A percentile compares a stretch with the other conserved stretches of the same genome.
These are phyloP conservation scores for Ceratina japonica DNA, from an alignment of 1,140 invertebrate species.

Conservation along the genomic window DNA sequence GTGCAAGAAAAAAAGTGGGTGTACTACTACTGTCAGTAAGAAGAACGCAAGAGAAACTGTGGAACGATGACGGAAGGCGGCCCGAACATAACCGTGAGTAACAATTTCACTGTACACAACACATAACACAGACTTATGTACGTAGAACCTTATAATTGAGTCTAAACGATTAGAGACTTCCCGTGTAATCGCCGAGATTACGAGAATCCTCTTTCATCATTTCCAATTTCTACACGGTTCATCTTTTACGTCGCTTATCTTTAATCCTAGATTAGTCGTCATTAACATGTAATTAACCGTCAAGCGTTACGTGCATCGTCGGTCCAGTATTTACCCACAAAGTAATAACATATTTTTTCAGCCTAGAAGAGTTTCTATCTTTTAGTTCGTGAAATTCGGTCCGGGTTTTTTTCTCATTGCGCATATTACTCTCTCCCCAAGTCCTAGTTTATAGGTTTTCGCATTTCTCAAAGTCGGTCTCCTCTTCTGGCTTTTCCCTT, in stretches of 20 bases:
- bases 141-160: background rate
- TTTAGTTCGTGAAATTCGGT: background rate
- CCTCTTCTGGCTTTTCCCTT: background rate
- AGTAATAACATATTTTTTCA: no score
- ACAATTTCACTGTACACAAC: background rate
- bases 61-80: constrained; percentile 43
- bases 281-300: no score
- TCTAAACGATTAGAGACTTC: background rate
- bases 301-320: no score
- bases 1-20: constrained; percentile 43
- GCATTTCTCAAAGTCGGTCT: background rate
- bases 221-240: no score
- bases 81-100: constrained; percentile 41
- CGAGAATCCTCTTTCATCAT: background rate
- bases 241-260: background rate
- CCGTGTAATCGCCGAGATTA: background rate
- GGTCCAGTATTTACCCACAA: no score
- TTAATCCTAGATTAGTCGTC: no score
- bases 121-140: background rate
- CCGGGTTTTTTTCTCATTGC: background rate
- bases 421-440: background rate
- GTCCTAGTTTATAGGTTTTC: constrained; percentile 2
- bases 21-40: constrained; percentile 12
- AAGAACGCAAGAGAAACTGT: constrained; percentile 24
- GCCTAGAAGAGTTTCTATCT: no score